phyloP scores from a whole-genome alignment of 2,113 vertebrate genomes.

The Willisornis vidua region DNA sequence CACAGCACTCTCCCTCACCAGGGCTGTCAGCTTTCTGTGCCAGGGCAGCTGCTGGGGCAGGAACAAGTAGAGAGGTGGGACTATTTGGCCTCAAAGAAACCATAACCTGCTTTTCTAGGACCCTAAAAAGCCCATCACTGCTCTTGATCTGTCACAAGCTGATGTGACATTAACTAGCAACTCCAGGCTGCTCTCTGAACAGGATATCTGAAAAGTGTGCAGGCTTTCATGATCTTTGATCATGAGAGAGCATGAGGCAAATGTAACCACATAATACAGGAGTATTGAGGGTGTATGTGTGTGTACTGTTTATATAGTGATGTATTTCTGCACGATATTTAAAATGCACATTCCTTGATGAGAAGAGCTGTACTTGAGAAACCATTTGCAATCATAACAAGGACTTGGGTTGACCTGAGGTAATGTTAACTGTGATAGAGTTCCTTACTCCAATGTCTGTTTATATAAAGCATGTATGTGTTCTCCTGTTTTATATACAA shows the following conservation, averaged over 20 bases:
- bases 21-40: neutral
- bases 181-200: neutral
- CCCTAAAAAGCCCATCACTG: neutral
- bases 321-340: neutral
- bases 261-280: accelerated
- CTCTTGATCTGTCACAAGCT: neutral
- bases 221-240: neutral
- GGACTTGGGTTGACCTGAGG: neutral
- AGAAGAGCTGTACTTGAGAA: neutral
- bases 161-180: neutral
- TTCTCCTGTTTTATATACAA: conserved; percentile 7
- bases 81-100: neutral
- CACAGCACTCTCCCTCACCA: neutral
- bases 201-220: accelerated
- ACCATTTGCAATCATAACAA: neutral
- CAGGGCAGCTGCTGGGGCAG: neutral
- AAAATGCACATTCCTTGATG: neutral
- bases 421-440: neutral
- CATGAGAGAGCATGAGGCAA: neutral
- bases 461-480: neutral
- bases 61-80: neutral
- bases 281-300: accelerated
- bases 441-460: neutral
- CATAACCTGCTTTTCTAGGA: neutral
- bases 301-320: accelerated